Evolutionary conservation across 2,797 vertebrate genomes (phyloP), one percentile per base, ranked within the genome.

Genomic region (Pipistrellus kuhlii): DNA sequence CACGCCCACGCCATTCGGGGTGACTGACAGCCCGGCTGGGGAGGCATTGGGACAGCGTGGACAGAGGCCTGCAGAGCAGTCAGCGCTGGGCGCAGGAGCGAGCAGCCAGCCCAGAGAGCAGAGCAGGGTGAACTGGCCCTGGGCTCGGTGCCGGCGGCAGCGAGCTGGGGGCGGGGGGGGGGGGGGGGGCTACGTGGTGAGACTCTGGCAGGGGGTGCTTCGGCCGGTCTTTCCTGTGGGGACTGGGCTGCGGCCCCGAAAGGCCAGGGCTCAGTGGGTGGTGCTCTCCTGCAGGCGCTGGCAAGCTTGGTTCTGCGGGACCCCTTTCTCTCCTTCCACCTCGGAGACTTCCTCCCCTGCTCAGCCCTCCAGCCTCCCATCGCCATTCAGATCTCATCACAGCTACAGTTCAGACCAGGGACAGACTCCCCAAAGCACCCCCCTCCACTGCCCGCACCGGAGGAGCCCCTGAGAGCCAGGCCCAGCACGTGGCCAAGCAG

Each of bases 141-240:
- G 15, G 17, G 35, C 17, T 6, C 15, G 35, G 93, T 69, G 72
- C 72, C 85, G 53, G 59, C 59, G 75, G 73, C 17, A 12, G 81
- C 6, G 59, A 75, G 57, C 27, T 62, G 59, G 25, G 9, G 2
- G 25, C 4, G 1, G 59, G 57, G 12, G 12, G 3, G 9, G 2
- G 25, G 10, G 1, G 59, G 57, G 12, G 12, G 3, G 13, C 25
- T 62, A 30, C 12, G 12, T 59, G 57, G 25, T 27, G 57, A 59
- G 57, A 46, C 57, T 46, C 92, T 87, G 77, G 32, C 48, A 76
- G 68, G 75, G 85, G 91, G 69, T 75, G 88, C 86, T 95, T 66
- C 78, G 90, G 85, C 87, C 91, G 53, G 5, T 57, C 93, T 97
- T 96, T 96, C 85, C 88, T 97, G 95, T 93, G 30, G 55, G 72